Evolutionary conservation across 1,140 invertebrate genomes (phyloP), one percentile per base, ranked within the genome.

Genomic region (Achroia grisella): DNA sequence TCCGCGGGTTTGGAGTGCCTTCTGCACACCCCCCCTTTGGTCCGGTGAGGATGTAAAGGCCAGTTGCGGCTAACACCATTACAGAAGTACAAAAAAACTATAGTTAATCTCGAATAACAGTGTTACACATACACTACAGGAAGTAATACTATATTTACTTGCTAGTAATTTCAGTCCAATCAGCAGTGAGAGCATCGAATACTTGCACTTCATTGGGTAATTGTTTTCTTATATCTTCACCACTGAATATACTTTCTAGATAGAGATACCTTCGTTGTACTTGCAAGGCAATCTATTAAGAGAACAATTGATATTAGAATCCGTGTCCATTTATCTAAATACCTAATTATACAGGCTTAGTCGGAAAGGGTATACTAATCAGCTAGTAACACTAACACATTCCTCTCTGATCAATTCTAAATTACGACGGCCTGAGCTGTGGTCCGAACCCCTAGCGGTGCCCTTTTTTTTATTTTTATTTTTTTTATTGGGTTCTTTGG

Each of bases 211-310:
- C 94, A 41, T 89, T 87, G 0, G 94, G 94, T 29, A 97, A 77
- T 73, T 96, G 94, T 56, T 93, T 91, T 61, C 92, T 88, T 44
- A 96, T 95, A 73, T 96, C 94, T 79, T 95, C 94, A 1, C 93
- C 92, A 58, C 85, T 86, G 78, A 97, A 96, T 64, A 96, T 95
- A 73, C 92, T 95, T 86, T 95, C 93, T 14, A 96, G 80, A 70
- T 95, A 95, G 33, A 95, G 86, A 88, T 93, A 96, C 52, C 92
- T 90, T 32, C 92, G 87, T 84, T 97, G 95, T 1, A 95, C 93
- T 61, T 88, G 88, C 6, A 95, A 74, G 11, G 91, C 86, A 56
- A 90, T 89, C 86, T 82, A 44, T 9, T 17, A n/a, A n/a, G n/a
- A n/a, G n/a, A n/a, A n/a, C n/a, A n/a, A n/a, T n/a, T n/a, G n/a